Percentiles rank a stretch among this genome's conserved stretches.
These are phyloP conservation scores for Malacosoma neustria DNA, from an alignment of 2,888 invertebrate genomes.

Conservation along the genomic window DNA sequence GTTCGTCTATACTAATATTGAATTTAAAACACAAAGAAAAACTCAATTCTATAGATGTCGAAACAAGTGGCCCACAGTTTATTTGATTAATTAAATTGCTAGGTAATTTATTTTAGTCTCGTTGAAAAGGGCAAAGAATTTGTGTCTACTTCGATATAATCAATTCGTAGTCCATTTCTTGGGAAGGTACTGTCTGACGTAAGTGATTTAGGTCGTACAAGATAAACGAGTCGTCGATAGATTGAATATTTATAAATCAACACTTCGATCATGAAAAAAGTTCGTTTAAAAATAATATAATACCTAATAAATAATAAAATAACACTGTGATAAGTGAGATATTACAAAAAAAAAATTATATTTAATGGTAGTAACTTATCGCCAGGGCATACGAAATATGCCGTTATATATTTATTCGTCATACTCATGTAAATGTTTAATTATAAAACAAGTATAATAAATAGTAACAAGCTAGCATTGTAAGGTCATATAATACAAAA, in stretches of 20 bases:
- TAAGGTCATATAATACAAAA: no score
- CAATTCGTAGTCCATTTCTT: not conserved
- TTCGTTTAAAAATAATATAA: no score
- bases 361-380: no score
- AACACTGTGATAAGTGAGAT: no score
- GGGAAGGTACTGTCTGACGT: not conserved
- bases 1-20: not conserved
- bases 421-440: no score
- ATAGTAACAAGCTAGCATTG: no score
- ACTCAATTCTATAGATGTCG: not conserved
- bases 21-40: not conserved
- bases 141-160: not conserved
- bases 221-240: not conserved
- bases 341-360: no score
- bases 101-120: not conserved
- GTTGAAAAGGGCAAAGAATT: not conserved
- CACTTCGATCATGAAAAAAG: no score
- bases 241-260: not conserved
- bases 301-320: no score
- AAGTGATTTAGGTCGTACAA: not conserved
- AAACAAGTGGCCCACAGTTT: not conserved
- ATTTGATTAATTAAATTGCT: not conserved
- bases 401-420: no score
- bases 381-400: no score
- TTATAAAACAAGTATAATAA: no score